Conservation (phyloP, 2,888 invertebrate species). For the Euspilapteryx auroguttella region DNA sequence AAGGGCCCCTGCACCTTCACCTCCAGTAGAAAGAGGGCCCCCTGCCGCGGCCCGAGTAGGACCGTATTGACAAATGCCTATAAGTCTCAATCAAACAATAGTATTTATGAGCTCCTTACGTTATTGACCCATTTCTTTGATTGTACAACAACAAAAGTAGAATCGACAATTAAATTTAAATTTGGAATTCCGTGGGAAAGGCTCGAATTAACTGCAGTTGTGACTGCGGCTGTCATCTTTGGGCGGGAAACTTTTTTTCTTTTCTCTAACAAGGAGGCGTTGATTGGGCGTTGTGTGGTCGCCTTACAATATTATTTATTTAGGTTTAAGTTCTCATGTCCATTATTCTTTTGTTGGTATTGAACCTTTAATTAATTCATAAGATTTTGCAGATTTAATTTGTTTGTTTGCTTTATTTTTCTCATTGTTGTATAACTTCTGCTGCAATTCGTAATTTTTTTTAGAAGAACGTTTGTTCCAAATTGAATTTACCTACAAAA, state of each 20-base stretch:
- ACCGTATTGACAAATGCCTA: conserved; percentile 55
- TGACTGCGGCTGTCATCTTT: conserved; percentile 40
- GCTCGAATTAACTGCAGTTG: conserved; percentile 37
- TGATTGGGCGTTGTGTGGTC: conserved; percentile 25
- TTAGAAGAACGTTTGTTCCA: too few relatives aligned
- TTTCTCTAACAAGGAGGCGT: conserved; percentile 16
- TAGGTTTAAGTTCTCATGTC: conserved; percentile 8
- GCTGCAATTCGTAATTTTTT: too few relatives aligned
- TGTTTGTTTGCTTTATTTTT: too few relatives aligned
- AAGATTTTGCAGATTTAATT: too few relatives aligned
- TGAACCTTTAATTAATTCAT: too few relatives aligned
- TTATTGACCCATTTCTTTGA: conserved; percentile 57
- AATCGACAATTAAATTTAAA: conserved; percentile 51
- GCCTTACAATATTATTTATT: conserved; percentile 23
- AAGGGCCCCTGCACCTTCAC: conserved; percentile 23
- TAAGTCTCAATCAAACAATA: conserved; percentile 52
- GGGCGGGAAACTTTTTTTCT: conserved; percentile 27
- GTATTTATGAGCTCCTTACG: conserved; percentile 29
- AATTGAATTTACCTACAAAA: too few relatives aligned
- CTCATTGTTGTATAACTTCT: too few relatives aligned
- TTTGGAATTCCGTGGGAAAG: conserved; percentile 45
- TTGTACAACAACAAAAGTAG: conserved; percentile 30
- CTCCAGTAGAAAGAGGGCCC: conserved; percentile 28
- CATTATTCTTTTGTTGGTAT: conserved; percentile 10
- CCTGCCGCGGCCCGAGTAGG: conserved; percentile 21